Base-by-base conservation (phyloP, 2,797 vertebrate genomes). In the Eulemur coronatus region DNA sequence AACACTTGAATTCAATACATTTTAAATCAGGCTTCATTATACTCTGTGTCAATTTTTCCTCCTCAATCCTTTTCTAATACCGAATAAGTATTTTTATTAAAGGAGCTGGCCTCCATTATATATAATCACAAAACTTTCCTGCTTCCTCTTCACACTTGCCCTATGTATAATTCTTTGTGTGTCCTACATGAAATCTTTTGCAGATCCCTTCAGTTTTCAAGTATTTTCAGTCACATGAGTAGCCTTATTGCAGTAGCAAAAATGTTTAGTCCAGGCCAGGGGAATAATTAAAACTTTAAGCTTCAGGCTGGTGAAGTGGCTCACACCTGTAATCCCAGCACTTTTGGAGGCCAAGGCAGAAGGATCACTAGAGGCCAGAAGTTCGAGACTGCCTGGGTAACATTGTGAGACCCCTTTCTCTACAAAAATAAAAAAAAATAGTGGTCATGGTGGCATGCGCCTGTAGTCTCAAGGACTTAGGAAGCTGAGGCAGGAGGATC, bases 1-100 rank as follows among this genome's bases (percentile, higher is more conserved):
- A 46, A 87, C 67, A 72, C 11, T 84, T 90, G 35, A 41, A 84
- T 57, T 84, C 30, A 22, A 67, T 78, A 85, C 67, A 88, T 67
- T 94, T 63, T 67, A 92, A 80, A 90, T 92, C 41, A 55, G 63
- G 26, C 11, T 84, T 94, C 76, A 43, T 85, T 84, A 41, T 18
- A 43, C 14, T 96, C 43, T 79, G 24, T 86, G n/a, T 81, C 80
- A 92, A 43, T 73, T 50, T 84, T 70, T 84, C 46, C 48, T 91
- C 35, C 30, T 92, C 50, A 35, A 61, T 84, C 63, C 17, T 41
- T 78, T 72, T 89, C 18, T 81, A 61, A 70, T 82, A 81, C 41
- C 72, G 73, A 92, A 52, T 67, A 67, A 80, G 9, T 59, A 63
- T 79, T 96, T 82, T 97, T 70, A 92, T 78, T 85, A 61, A 75